These are phyloP conservation scores for Antitype chi DNA, from an alignment of 2,888 invertebrate species.

Conservation along the genomic window DNA sequence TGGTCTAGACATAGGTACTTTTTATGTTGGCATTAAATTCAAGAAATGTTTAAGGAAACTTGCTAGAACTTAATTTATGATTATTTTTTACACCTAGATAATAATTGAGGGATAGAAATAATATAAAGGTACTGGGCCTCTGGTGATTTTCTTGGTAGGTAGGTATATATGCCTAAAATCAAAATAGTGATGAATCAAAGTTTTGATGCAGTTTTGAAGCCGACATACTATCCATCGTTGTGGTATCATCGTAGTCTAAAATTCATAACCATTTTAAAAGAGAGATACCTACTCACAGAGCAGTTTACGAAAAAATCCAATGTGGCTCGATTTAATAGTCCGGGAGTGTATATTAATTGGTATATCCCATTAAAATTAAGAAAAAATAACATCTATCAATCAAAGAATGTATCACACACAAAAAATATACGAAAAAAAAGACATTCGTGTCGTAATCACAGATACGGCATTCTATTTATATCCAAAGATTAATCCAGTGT, in stretches of 20 bases:
- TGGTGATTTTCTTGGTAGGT: background rate
- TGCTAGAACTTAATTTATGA: background rate
- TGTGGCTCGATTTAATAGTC: background rate
- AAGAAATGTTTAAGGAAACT: background rate
- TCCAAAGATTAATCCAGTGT: conserved; percentile 51
- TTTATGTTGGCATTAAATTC: background rate
- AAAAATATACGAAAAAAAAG: background rate
- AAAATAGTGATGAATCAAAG: background rate
- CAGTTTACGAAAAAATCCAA: background rate
- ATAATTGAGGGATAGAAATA: background rate
- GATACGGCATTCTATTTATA: conserved; percentile 50
- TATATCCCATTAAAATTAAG: background rate
- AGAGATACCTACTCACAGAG: background rate
- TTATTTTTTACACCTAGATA: too few species aligned
- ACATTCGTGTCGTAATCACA: conserved; percentile 40
- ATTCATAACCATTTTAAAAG: background rate
- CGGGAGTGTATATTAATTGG: background rate
- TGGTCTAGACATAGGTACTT: background rate
- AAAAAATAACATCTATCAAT: background rate
- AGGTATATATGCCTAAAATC: background rate
- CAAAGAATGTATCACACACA: background rate
- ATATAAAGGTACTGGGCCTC: background rate
- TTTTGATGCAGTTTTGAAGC: background rate
- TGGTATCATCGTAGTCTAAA: background rate
- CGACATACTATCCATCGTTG: background rate